Conservation (phyloP, 2,888 invertebrate species). For the Formica aserva region DNA sequence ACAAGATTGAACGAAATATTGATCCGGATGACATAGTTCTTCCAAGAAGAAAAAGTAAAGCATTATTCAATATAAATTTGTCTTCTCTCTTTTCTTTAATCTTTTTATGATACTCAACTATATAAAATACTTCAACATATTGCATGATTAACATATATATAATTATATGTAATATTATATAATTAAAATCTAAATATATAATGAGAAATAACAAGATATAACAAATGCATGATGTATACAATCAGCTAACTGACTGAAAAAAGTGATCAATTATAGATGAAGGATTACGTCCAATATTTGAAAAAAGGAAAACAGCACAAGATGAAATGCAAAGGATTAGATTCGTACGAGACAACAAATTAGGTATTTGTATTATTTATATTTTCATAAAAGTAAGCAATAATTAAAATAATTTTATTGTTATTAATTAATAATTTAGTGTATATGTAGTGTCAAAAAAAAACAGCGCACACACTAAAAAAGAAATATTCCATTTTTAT, state of each 20-base stretch:
- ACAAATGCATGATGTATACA: neutral
- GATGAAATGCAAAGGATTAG: neutral
- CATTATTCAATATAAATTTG: neutral
- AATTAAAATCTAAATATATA: neutral
- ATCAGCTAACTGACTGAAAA: neutral
- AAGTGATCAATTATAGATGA: slow-evolving; percentile 5
- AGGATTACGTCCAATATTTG: neutral
- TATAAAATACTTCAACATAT: neutral
- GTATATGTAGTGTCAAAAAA: neutral
- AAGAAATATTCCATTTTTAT: neutral
- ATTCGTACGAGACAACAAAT: neutral
- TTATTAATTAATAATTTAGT: neutral
- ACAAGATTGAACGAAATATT: slow-evolving; percentile 52
- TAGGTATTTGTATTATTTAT: slow-evolving; percentile 1
- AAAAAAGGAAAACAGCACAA: neutral
- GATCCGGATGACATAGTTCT: neutral
- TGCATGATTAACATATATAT: neutral
- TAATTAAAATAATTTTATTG: neutral
- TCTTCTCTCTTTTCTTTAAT: too few species aligned
- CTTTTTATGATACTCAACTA: neutral
- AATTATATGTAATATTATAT: neutral
- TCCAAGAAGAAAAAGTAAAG: slow-evolving; percentile 7
- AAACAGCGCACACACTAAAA: neutral
- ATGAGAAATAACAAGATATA: neutral
- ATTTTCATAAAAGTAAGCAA: neutral